These are phyloP conservation scores for Oxyura jamaicensis DNA, from an alignment of 2,113 vertebrate genomes.

Conservation along the genomic window DNA sequence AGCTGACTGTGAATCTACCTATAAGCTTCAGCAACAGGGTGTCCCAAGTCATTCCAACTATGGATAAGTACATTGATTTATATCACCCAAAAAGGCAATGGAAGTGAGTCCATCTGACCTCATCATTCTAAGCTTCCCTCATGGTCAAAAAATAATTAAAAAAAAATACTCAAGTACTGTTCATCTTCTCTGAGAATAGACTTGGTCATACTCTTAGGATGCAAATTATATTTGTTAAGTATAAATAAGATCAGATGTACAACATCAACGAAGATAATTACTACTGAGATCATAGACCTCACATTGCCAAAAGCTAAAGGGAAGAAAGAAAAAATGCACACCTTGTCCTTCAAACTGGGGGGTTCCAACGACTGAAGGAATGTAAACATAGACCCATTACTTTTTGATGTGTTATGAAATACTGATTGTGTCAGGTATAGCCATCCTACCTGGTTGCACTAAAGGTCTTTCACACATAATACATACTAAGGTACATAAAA, in stretches of 20 bases:
- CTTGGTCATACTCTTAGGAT: too few species aligned
- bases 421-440: neutral
- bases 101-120: neutral
- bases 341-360: neutral
- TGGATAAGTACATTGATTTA: neutral
- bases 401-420: neutral
- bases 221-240: neutral
- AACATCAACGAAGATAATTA: neutral
- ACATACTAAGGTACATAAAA: neutral
- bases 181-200: neutral
- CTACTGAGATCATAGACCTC: neutral
- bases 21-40: neutral
- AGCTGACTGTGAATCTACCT: neutral
- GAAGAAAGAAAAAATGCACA: neutral
- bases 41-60: neutral
- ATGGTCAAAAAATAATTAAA: neutral
- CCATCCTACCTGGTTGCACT: neutral
- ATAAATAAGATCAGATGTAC: neutral
- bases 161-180: accelerated
- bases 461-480: too few species aligned
- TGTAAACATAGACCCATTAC: neutral
- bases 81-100: neutral
- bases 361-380: too few species aligned
- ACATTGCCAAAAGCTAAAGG: too few species aligned
- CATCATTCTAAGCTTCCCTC: neutral